Conservation (phyloP, 2,888 invertebrate genomes). For the Yponomeuta evonymella region DNA sequence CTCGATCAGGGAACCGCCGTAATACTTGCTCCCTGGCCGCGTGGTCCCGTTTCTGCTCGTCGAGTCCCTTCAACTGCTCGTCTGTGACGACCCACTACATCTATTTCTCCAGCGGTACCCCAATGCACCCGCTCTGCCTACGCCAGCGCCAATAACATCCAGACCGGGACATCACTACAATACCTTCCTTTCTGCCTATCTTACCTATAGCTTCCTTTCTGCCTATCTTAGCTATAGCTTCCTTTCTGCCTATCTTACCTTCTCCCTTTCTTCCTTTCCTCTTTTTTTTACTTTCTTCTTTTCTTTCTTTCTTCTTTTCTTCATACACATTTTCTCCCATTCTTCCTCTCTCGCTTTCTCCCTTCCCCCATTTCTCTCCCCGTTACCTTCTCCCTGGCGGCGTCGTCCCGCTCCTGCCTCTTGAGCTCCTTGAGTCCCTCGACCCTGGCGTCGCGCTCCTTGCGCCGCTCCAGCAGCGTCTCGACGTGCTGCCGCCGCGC, state of each 20-base stretch:
- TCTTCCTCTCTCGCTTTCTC: conserved; percentile 84
- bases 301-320: too few species aligned
- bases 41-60: conserved; percentile 84
- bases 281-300: too few species aligned
- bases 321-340: conserved; percentile 41
- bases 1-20: too few species aligned
- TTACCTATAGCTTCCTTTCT: too few species aligned
- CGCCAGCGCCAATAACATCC: too few species aligned
- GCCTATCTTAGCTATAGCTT: too few species aligned
- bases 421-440: conserved; percentile 82
- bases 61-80: conserved; percentile 75
- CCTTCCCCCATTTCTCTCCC: conserved; percentile 34
- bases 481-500: conserved; percentile 86
- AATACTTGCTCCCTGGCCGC: conserved; percentile 85
- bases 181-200: too few species aligned
- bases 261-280: too few species aligned
- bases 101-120: too few species aligned
- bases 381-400: conserved; percentile 84
- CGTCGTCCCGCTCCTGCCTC: conserved; percentile 84
- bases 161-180: too few species aligned
- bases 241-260: too few species aligned
- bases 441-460: conserved; percentile 89
- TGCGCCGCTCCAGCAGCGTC: conserved; percentile 84
- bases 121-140: conserved; percentile 25
- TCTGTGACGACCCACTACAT: neutral